Evolutionary conservation across 2,113 vertebrate species (phyloP), one percentile per base, ranked within the genome.

Genomic region (Catagonus wagneri): DNA sequence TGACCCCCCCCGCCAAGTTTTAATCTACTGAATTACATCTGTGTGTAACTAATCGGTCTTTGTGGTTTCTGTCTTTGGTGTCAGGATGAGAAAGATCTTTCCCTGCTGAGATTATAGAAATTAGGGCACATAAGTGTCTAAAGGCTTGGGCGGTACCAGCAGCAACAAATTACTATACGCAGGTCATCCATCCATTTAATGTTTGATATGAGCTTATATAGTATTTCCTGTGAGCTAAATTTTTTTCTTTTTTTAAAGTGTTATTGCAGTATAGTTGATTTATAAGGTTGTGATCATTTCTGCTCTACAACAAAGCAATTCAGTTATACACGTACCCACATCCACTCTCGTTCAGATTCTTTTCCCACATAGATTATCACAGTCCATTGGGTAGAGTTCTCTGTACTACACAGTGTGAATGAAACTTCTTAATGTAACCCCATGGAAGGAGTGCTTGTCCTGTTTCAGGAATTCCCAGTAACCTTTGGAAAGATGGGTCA

Each of bases 381-480:
- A 44, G 44, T 6, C 44, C 44, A 44, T 44, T 44, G 44, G 44
- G 44, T 44, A 44, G 44, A 44, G 44, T 44, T 44, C 44, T 44
- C 44, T 44, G 44, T 44, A 8, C 44, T 44, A 8, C 8, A 8
- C 44, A 44, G 44, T 44, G 44, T 44, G 75, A 95, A 29, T 17
- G 74, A 32, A 85, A 61, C 56, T 92, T 92, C 22, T 79, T 81
- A 60, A 66, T 66, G 23, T 61, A 68, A 61, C 11, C 12, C 78
- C 23, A 3, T 89, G 32, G 50, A n/a, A 52, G 80, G 66, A 92
- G 34, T 17, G 2, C 22, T 72, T 91, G 34, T 78, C 58, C 14
- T 94, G 32, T 83, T 97, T 96, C 61, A 96, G 78, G 93, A 89
- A 81, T 91, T 88, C 80, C 34, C 29, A 90, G 9, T 60, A 84